Conservation (phyloP, 2,797 vertebrate species). For the Dendrocincla tyrannina region DNA sequence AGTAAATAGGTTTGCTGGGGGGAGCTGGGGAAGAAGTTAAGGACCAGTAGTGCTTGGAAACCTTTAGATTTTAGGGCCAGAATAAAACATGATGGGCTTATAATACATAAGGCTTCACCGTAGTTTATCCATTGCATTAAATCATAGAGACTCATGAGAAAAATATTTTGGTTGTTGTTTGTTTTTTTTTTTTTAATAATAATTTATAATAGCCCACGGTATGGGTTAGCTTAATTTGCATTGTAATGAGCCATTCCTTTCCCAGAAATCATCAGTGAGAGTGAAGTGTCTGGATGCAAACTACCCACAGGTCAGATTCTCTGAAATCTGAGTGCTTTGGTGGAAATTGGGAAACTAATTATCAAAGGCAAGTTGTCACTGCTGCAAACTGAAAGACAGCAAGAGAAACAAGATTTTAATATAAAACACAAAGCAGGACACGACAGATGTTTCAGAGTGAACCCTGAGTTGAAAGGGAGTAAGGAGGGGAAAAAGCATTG, state of each 20-base stretch:
- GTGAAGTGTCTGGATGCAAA: background rate
- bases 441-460: background rate
- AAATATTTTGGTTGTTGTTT: background rate
- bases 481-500: rapidly evolving
- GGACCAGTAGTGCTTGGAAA: background rate
- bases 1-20: background rate
- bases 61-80: background rate
- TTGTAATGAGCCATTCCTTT: background rate
- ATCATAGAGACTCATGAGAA: background rate
- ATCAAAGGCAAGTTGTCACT: conserved; percentile 3
- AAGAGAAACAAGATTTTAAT: background rate
- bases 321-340: background rate
- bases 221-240: background rate
- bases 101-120: background rate
- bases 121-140: background rate
- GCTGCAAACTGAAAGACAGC: background rate
- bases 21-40: background rate
- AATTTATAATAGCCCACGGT: background rate
- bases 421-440: background rate
- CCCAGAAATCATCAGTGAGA: background rate
- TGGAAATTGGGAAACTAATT: conserved; percentile 13
- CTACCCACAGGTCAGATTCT: background rate
- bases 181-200: background rate
- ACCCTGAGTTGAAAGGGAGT: background rate
- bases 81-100: background rate